Base-by-base conservation (phyloP, 2,888 invertebrate species). In the Strigamia transsilvanica region DNA sequence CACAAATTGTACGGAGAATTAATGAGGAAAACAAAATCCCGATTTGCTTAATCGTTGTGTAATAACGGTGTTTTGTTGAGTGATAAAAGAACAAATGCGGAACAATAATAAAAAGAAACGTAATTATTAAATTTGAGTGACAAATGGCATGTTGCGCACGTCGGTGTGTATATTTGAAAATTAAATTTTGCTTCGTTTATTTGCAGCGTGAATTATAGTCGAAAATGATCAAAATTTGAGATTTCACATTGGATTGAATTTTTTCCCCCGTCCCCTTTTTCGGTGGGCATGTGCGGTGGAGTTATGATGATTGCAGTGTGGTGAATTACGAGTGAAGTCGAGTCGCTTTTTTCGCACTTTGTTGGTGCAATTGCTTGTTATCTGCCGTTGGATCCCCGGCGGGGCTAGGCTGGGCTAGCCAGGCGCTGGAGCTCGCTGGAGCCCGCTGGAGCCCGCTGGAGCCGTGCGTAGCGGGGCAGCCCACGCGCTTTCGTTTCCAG, bases 401-500 rank as follows among this genome's bases (percentile, higher is more conserved):
- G 73, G 73, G 73, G 73, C 73, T 32, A 73, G 73, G 7, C 18
- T 56, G n/a, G 56, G 56, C 51, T 66, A 23, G 66, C 66, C 66
- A 66, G 6, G 27, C 66, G 27, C 27, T 27, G 2, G n/a, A n/a
- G n/a, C n/a, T n/a, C n/a, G n/a, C n/a, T n/a, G n/a, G n/a, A n/a
- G n/a, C n/a, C n/a, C n/a, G n/a, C n/a, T n/a, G n/a, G n/a, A n/a
- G n/a, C n/a, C n/a, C n/a, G 27, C 46, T n/a, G 21, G 23, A 66
- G 27, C 23, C 23, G 23, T 23, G 66, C 66, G 23, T 21, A 66
- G 15, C 66, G 73, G 32, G 7, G 73, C 73, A 73, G 73, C 73
- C 73, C 73, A 73, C 27, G 73, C 73, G 51, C 32, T 73, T 32
- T 73, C 73, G 27, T 73, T 73, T 73, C 42, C 79, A 41, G 79